Conservation (phyloP, 2,888 invertebrate genomes). For the Brachypalpus laphriformis region DNA sequence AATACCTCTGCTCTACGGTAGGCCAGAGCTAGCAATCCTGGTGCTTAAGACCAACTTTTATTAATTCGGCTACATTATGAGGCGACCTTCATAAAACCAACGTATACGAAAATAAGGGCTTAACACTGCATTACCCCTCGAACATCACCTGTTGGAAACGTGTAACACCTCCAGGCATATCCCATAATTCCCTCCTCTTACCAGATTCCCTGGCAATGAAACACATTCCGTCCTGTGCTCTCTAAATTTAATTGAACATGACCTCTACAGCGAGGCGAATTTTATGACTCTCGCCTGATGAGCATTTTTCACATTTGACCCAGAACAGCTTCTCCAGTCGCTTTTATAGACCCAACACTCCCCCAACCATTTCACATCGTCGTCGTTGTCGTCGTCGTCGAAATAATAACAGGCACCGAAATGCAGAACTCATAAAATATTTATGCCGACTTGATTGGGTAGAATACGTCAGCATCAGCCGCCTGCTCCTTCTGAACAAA, state of each 20-base stretch:
- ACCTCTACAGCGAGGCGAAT: not conserved
- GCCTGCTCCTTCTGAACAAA: not conserved
- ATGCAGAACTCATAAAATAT: constrained; percentile 57
- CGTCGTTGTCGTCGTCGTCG: not conserved
- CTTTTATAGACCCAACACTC: not conserved
- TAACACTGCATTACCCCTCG: no score
- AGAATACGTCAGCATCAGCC: constrained; percentile 7
- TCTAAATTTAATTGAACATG: constrained; percentile 17
- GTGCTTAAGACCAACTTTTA: no score
- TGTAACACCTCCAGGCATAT: no score
- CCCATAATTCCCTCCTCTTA: no score
- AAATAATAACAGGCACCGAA: not conserved
- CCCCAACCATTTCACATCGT: not conserved
- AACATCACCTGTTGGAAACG: no score
- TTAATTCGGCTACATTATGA: no score
- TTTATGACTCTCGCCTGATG: not conserved
- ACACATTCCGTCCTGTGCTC: not conserved
- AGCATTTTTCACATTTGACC: constrained; percentile 20
- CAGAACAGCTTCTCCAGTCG: not conserved
- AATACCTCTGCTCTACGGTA: no score
- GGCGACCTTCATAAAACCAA: no score
- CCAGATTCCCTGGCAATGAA: no score
- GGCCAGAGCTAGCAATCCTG: no score
- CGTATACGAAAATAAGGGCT: no score
- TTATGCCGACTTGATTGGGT: constrained; percentile 50